Evolutionary conservation across 2,113 vertebrate species (phyloP).

Genomic region (Sinocyclocheilus grahami): DNA sequence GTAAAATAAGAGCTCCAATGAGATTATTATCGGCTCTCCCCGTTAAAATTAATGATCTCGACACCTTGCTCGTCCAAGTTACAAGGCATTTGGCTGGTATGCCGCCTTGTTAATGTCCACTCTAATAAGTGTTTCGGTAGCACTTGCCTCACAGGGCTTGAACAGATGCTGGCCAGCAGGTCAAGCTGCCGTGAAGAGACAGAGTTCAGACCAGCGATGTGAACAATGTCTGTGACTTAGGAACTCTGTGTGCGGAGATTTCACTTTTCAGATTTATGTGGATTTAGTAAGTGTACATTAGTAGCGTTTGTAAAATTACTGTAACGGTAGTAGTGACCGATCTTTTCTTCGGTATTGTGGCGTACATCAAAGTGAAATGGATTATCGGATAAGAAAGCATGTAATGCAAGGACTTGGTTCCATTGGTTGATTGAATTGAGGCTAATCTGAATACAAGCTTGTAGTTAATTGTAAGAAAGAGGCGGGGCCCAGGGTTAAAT

Average conservation of each 20-base stretch:
- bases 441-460: not conserved
- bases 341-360: not conserved
- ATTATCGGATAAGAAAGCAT: not conserved
- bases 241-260: not conserved
- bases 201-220: not conserved
- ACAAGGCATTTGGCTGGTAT: conserved; percentile 64
- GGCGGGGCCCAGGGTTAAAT: too few relatives aligned
- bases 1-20: conserved; percentile 57
- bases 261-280: not conserved
- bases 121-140: conserved; percentile 62
- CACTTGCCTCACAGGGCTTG: conserved; percentile 25
- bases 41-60: conserved; percentile 72
- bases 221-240: not conserved
- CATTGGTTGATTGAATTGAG: not conserved
- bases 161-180: conserved; percentile 47
- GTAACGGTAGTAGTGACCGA: not conserved
- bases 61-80: conserved; percentile 63
- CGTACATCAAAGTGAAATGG: not conserved
- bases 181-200: conserved; percentile 11
- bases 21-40: conserved; percentile 60
- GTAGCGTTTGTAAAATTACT: not conserved
- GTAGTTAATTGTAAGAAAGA: not conserved
- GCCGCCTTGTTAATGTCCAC: conserved; percentile 68
- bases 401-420: not conserved
- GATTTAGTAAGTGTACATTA: not conserved